Percentiles rank a stretch among this genome's conserved stretches.
Evolutionary conservation across 1,140 invertebrate genomes (phyloP).

Genomic region (Cydia strobilella): DNA sequence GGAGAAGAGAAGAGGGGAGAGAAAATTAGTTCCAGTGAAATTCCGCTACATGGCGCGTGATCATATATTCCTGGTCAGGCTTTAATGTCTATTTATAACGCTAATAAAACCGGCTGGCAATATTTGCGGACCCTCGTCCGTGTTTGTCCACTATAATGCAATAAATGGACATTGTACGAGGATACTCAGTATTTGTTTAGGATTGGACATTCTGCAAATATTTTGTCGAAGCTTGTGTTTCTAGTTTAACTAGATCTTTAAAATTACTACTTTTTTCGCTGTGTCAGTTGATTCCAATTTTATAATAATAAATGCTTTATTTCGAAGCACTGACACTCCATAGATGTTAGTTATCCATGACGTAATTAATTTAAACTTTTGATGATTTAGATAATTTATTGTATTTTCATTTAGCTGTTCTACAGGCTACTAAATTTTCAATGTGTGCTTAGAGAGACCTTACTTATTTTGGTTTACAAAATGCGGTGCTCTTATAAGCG

Average conservation of each 20-base stretch:
- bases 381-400: no score
- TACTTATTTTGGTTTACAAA: not conserved
- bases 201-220: not conserved
- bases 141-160: conserved; percentile 13
- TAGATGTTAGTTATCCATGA: no score
- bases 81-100: not conserved
- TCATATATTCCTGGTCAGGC: no score
- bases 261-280: not conserved
- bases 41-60: no score
- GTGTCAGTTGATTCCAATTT: no score
- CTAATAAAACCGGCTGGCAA: conserved; percentile 13
- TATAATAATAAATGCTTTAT: no score
- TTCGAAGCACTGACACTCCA: no score
- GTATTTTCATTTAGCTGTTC: no score
- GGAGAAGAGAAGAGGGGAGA: no score
- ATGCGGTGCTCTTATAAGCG: not conserved
- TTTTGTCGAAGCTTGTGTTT: not conserved
- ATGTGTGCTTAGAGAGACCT: not conserved
- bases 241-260: not conserved
- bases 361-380: no score
- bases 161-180: conserved; percentile 22
- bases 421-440: no score
- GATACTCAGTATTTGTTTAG: conserved; percentile 29
- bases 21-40: no score
- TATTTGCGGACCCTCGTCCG: conserved; percentile 6